phyloP scores from a whole-genome alignment of 2,797 vertebrate genomes.

The Epinephelus malabaricus region DNA sequence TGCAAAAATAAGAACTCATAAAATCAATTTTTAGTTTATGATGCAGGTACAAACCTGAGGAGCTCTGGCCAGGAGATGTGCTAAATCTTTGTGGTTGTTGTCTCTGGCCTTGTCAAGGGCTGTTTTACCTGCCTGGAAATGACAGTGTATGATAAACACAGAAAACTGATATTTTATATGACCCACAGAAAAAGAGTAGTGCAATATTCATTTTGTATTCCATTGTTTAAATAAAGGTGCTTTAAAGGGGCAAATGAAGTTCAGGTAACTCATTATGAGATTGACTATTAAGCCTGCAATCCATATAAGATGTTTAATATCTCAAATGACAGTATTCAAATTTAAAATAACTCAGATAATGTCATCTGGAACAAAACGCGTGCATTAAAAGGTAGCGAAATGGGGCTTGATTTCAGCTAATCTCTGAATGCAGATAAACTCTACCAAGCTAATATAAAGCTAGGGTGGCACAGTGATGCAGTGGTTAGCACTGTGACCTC shows the following conservation, averaged over 20 bases:
- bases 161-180: not conserved
- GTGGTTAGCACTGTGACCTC: too few species aligned
- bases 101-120: conserved; percentile 91
- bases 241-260: not conserved
- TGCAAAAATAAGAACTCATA: not conserved
- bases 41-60: conserved; percentile 86
- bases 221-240: not conserved
- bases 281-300: too few species aligned
- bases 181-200: not conserved
- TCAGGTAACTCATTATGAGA: too few species aligned
- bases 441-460: too few species aligned
- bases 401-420: too few species aligned
- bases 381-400: too few species aligned
- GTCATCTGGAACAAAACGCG: too few species aligned
- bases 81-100: conserved; percentile 90
- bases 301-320: too few species aligned
- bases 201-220: not conserved
- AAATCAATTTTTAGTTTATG: not conserved
- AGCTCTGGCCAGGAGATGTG: conserved; percentile 89
- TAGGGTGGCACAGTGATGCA: too few species aligned
- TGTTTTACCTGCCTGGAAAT: conserved; percentile 89
- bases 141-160: conserved; percentile 3
- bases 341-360: too few species aligned
- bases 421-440: too few species aligned
- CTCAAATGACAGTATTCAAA: too few species aligned